Percentiles rank a stretch among this genome's conserved stretches.
Evolutionary conservation across 2,797 vertebrate species (phyloP).

Genomic region (Coccyzus lansbergi): DNA sequence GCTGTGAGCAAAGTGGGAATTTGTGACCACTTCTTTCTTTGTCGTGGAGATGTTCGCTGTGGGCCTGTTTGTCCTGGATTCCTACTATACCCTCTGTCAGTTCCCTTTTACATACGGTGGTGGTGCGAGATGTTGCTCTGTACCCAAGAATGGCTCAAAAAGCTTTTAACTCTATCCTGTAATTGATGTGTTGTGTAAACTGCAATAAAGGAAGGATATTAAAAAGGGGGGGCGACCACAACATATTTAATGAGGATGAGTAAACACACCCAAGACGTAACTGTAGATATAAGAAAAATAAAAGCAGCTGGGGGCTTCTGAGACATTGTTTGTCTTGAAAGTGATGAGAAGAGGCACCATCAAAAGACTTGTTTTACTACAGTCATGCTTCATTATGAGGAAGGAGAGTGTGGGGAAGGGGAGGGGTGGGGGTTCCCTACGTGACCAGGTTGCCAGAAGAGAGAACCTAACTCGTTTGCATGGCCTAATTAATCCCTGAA

Average conservation of each 20-base stretch:
- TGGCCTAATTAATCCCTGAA: constrained; percentile 57
- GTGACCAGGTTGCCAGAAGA: constrained; percentile 65
- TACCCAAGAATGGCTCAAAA: constrained; percentile 6
- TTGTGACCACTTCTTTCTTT: neutral
- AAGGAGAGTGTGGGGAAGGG: constrained; percentile 49
- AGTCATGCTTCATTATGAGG: constrained; percentile 80
- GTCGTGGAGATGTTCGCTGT: neutral
- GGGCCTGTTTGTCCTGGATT: neutral
- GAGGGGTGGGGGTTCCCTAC: constrained; percentile 27
- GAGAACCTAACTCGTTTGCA: constrained; percentile 50
- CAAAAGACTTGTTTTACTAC: constrained; percentile 80
- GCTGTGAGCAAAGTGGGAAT: neutral
- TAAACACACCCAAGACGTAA: constrained; percentile 75
- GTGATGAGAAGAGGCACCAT: constrained; percentile 72
- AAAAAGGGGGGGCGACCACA: neutral
- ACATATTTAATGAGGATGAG: constrained; percentile 70
- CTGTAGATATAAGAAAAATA: constrained; percentile 80
- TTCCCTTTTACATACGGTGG: neutral
- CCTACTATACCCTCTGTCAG: neutral
- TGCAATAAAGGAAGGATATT: constrained; percentile 34
- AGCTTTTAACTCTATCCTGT: constrained; percentile 16
- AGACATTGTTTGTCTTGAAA: constrained; percentile 80
- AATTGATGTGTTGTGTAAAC: constrained; percentile 47
- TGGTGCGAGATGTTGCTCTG: neutral
- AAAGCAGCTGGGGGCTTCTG: constrained; percentile 73